These are phyloP conservation scores for Heliconius sara DNA, from an alignment of 2,888 invertebrate genomes.

Conservation along the genomic window DNA sequence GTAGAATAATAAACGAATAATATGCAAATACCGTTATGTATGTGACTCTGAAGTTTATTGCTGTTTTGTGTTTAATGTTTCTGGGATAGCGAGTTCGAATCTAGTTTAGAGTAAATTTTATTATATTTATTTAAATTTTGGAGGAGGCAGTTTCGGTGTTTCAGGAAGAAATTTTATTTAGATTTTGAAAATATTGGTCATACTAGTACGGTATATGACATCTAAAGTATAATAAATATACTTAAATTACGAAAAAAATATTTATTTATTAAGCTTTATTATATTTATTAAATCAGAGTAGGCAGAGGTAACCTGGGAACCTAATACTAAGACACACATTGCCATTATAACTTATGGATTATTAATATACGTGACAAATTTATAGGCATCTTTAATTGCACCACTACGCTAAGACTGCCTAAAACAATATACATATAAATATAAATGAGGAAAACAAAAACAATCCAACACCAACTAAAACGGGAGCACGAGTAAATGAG, in stretches of 20 bases:
- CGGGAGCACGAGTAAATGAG: conserved; percentile 31
- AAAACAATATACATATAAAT: neutral
- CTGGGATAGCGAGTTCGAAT: neutral
- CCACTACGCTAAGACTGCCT: neutral
- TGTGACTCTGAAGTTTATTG: conserved; percentile 26
- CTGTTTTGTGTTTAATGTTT: conserved; percentile 11
- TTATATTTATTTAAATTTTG: neutral
- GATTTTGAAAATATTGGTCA: too few species aligned
- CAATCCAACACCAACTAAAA: conserved; percentile 27
- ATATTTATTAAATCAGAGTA: too few species aligned
- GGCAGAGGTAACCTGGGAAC: neutral
- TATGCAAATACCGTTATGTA: conserved; percentile 66
- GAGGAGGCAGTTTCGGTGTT: too few species aligned
- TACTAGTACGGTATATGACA: too few species aligned
- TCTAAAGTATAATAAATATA: too few species aligned
- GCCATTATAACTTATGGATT: neutral
- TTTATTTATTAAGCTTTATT: neutral
- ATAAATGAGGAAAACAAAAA: conserved; percentile 20
- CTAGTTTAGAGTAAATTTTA: neutral
- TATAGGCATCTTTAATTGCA: too few species aligned
- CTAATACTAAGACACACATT: neutral
- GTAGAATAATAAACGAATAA: conserved; percentile 77
- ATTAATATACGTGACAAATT: too few species aligned
- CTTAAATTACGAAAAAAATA: too few species aligned
- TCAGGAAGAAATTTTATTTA: too few species aligned